A percentile compares a stretch with the other conserved stretches of the same genome.
These are phyloP conservation scores for Montipora foliosa DNA, from an alignment of 64 coral and sea anemone species.

Conservation along the genomic window DNA sequence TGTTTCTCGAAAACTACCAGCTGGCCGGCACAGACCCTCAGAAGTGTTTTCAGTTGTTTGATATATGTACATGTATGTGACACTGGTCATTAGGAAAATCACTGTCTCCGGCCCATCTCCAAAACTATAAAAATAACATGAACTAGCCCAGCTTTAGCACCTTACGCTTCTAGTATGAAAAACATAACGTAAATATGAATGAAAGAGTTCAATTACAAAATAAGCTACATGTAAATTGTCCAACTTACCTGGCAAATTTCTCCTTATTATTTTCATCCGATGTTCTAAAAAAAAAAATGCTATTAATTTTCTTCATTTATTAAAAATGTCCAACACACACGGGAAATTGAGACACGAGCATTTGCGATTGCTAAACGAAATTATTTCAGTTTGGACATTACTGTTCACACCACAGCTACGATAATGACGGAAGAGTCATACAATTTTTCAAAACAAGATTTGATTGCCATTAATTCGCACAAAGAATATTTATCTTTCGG, in stretches of 20 bases:
- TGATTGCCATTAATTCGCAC: too few relatives aligned
- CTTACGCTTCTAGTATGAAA: not conserved
- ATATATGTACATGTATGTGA: too few relatives aligned
- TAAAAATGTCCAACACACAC: not conserved
- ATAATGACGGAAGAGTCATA: not conserved
- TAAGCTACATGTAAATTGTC: too few relatives aligned
- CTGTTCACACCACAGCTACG: too few relatives aligned
- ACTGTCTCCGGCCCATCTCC: not conserved
- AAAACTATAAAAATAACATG: too few relatives aligned
- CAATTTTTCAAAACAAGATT: not conserved
- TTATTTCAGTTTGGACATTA: too few relatives aligned
- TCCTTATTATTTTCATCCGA: conserved; percentile 59
- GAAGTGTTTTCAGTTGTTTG: too few relatives aligned
- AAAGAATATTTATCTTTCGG: not conserved
- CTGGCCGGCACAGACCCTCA: too few relatives aligned
- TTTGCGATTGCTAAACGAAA: not conserved
- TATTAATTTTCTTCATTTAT: too few relatives aligned
- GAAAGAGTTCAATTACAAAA: not conserved
- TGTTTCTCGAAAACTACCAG: too few relatives aligned
- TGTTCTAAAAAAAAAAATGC: conserved; percentile 4
- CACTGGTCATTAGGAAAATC: not conserved
- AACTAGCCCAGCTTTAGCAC: not conserved
- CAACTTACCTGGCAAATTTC: conserved; percentile 67
- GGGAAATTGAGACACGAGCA: not conserved
- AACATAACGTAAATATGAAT: not conserved